Percentiles rank a stretch among this genome's conserved stretches.
Evolutionary conservation across 2,113 vertebrate genomes (phyloP).

Genomic region (Agapornis roseicollis): DNA sequence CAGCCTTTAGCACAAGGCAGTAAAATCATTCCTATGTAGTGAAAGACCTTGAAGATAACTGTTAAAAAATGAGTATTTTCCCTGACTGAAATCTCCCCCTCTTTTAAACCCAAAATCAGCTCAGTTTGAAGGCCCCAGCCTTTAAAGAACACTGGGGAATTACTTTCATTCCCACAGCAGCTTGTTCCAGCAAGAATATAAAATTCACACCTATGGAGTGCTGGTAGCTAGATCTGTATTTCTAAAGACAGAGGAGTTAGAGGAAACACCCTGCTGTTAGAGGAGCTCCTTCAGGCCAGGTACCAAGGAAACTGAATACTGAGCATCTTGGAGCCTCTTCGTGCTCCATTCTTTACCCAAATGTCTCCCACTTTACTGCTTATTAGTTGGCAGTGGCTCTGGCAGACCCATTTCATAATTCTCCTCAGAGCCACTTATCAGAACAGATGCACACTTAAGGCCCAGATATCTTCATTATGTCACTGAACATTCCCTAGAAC

Average conservation of each 20-base stretch:
- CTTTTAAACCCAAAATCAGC: not conserved
- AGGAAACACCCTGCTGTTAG: too few species aligned
- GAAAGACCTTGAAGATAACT: not conserved
- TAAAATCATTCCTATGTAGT: not conserved
- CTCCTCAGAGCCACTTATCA: not conserved
- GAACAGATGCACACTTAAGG: not conserved
- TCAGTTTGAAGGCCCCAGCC: not conserved
- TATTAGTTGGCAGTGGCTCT: not conserved
- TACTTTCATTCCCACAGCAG: not conserved
- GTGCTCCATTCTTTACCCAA: not conserved
- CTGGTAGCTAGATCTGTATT: not conserved
- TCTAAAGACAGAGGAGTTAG: not conserved
- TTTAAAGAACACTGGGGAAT: not conserved
- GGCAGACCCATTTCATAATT: not conserved
- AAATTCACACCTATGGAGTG: not conserved
- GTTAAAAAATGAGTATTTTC: not conserved
- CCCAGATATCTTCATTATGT: not conserved
- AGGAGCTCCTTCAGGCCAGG: not conserved
- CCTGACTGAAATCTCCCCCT: not conserved
- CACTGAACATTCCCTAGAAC: not conserved
- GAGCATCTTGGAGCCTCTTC: not conserved
- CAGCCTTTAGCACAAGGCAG: constrained; percentile 26
- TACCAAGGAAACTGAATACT: not conserved
- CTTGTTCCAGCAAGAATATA: not conserved
- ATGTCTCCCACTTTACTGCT: not conserved